phyloP scores from a whole-genome alignment of 2,113 vertebrate genomes.

The Microtus richardsoni region DNA sequence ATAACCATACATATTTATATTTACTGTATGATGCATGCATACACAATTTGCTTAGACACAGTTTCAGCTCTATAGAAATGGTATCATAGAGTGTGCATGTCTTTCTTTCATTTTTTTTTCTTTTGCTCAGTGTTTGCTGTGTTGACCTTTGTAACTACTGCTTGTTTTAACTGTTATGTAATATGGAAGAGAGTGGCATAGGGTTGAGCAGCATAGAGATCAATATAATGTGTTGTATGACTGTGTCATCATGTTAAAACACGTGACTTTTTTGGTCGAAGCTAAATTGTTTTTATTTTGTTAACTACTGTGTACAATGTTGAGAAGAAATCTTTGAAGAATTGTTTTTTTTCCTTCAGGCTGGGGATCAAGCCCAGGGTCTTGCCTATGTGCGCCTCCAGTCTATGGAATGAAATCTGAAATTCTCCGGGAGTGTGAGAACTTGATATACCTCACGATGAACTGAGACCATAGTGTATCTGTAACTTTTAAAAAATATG shows the following conservation, averaged over 20 bases:
- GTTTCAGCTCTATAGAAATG: constrained; percentile 21
- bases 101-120: neutral
- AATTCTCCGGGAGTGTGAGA: neutral
- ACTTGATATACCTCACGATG: neutral
- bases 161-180: neutral
- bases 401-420: neutral
- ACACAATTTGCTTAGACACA: neutral
- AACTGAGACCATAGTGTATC: neutral
- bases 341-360: too few species aligned
- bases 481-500: too few species aligned
- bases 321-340: neutral
- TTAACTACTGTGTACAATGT: neutral
- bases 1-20: constrained; percentile 28
- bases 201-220: neutral
- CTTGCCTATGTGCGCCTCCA: neutral
- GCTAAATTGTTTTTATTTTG: constrained; percentile 30
- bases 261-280: neutral
- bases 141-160: neutral
- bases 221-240: neutral
- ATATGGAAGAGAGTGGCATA: neutral
- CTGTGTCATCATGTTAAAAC: neutral
- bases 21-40: neutral
- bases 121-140: constrained; percentile 1
- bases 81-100: neutral
- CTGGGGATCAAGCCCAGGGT: neutral